phyloP scores from a whole-genome alignment of 2,113 vertebrate genomes.

The Actenoides lindsayi region DNA sequence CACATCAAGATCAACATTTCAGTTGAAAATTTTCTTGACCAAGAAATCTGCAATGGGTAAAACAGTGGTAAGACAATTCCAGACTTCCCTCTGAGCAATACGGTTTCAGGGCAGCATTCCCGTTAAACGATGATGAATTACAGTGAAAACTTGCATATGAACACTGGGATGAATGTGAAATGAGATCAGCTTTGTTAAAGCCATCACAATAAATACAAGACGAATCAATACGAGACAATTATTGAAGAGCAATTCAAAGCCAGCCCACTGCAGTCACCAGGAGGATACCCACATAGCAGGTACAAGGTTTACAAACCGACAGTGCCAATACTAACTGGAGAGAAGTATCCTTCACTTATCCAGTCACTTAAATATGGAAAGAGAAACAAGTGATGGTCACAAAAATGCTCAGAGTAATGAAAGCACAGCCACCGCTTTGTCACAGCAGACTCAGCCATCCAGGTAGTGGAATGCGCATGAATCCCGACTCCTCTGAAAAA shows the following conservation, averaged over 20 bases:
- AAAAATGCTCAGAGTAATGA: not conserved
- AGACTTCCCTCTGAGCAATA: not conserved
- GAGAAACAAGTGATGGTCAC: not conserved
- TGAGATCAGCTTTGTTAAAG: not conserved
- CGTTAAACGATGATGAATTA: not conserved
- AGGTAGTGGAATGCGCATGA: not conserved
- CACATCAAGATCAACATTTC: not conserved
- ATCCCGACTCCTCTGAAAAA: not conserved
- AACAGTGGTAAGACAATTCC: not conserved
- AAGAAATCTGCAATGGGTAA: constrained; percentile 3
- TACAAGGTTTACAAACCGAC: not conserved
- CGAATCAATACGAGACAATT: not conserved
- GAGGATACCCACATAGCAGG: not conserved
- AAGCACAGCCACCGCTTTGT: not conserved
- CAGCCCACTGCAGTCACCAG: not conserved
- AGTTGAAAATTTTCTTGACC: not conserved
- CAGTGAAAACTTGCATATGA: not conserved
- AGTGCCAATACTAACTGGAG: not conserved
- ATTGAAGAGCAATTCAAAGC: not conserved
- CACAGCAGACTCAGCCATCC: not conserved
- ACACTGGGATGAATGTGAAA: not conserved
- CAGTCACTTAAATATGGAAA: not conserved
- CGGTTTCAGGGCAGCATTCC: constrained; percentile 4
- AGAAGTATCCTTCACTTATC: not conserved
- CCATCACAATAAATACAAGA: not conserved